These are phyloP conservation scores for Timandra comae DNA, from an alignment of 2,888 invertebrate genomes.

Conservation along the genomic window DNA sequence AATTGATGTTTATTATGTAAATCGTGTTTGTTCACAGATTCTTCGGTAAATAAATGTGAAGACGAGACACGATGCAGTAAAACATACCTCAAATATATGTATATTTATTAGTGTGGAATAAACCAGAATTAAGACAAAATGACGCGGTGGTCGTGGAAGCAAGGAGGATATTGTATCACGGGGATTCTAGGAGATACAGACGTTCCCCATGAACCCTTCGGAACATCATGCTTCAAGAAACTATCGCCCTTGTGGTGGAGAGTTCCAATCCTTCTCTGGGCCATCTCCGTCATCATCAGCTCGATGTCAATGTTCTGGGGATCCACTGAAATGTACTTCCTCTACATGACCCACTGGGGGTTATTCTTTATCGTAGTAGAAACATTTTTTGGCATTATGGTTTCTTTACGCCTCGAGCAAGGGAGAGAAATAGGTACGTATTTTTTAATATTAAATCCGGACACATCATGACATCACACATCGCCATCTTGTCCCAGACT, in stretches of 20 bases:
- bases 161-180: constrained; percentile 43
- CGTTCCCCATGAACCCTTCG: constrained; percentile 43
- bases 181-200: constrained; percentile 43
- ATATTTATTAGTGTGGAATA: constrained; percentile 7
- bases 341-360: constrained; percentile 78
- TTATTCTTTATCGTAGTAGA: constrained; percentile 56
- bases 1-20: constrained; percentile 3
- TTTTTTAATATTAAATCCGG: too few relatives aligned
- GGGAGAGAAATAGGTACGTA: constrained; percentile 39
- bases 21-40: constrained; percentile 20
- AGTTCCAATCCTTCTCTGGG: constrained; percentile 57
- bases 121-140: too few relatives aligned
- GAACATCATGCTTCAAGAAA: constrained; percentile 41
- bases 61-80: too few relatives aligned
- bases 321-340: constrained; percentile 58
- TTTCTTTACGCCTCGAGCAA: constrained; percentile 36
- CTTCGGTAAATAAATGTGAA: constrained; percentile 3
- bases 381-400: constrained; percentile 52
- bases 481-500: too few relatives aligned
- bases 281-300: constrained; percentile 40
- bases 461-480: too few relatives aligned
- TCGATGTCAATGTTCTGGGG: constrained; percentile 59
- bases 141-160: constrained; percentile 41
- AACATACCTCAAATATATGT: too few relatives aligned
- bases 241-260: constrained; percentile 59